phyloP scores from a whole-genome alignment of 1,140 invertebrate species.

The Pogonus chalceus region DNA sequence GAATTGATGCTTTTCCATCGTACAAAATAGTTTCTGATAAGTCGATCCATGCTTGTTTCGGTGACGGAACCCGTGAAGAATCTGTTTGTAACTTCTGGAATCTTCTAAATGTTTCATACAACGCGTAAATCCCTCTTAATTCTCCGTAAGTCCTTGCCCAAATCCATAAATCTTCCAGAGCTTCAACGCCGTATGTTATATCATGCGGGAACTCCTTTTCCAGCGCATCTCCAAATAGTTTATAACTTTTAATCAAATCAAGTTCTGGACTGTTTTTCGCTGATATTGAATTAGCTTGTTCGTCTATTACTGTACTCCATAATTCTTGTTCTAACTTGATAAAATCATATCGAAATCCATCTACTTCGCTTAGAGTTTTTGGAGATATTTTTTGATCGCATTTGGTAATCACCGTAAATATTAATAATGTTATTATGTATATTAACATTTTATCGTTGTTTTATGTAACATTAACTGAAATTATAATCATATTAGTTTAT shows the following conservation, averaged over 20 bases:
- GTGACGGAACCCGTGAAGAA: slow-evolving; percentile 36
- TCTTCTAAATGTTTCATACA: slow-evolving; percentile 48
- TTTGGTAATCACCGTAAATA: too few relatives aligned
- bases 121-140: slow-evolving; percentile 41
- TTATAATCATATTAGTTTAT: too few relatives aligned
- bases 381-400: background rate
- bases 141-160: slow-evolving; percentile 44
- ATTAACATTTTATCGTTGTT: too few relatives aligned
- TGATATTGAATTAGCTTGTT: slow-evolving; percentile 21
- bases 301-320: slow-evolving; percentile 36
- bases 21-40: slow-evolving; percentile 49
- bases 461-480: too few relatives aligned
- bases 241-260: slow-evolving; percentile 30
- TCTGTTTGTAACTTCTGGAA: slow-evolving; percentile 42
- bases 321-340: slow-evolving; percentile 39
- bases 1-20: slow-evolving; percentile 42
- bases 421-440: too few relatives aligned
- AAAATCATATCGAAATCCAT: slow-evolving; percentile 45
- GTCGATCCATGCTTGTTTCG: slow-evolving; percentile 46
- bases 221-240: background rate
- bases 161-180: slow-evolving; percentile 41
- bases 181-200: slow-evolving; percentile 32
- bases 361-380: slow-evolving; percentile 31
- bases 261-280: slow-evolving; percentile 20
- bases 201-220: slow-evolving; percentile 22